Evolutionary conservation across 2,888 invertebrate species (phyloP).

Genomic region (Penaeus monodon): DNA sequence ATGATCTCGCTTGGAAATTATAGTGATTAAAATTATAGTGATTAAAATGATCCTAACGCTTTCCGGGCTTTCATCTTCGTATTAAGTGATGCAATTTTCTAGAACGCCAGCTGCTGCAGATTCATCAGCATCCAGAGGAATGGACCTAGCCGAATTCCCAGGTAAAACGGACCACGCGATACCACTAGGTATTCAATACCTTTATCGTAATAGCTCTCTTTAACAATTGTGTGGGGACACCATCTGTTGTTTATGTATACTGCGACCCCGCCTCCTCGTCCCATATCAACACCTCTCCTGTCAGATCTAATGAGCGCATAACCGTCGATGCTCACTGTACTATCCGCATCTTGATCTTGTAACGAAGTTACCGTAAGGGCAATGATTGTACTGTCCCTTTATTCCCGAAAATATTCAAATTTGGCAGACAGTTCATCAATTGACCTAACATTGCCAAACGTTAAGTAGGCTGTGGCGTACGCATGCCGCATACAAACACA

Average conservation of each 20-base stretch:
- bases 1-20: not conserved
- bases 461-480: too few relatives aligned
- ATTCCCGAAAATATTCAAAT: too few relatives aligned
- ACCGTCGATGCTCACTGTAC: too few relatives aligned
- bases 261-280: slow-evolving; percentile 7
- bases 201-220: not conserved
- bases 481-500: too few relatives aligned
- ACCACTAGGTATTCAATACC: too few relatives aligned
- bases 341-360: not conserved
- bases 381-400: too few relatives aligned
- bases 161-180: too few relatives aligned
- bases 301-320: not conserved
- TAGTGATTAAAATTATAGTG: slow-evolving; percentile 6
- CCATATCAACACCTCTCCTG: not conserved
- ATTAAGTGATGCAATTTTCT: not conserved
- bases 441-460: too few relatives aligned
- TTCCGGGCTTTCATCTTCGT: too few relatives aligned
- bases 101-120: not conserved
- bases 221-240: slow-evolving; percentile 2
- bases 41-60: not conserved
- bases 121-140: not conserved
- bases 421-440: too few relatives aligned
- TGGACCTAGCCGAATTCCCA: too few relatives aligned
- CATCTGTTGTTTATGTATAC: too few relatives aligned
- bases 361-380: not conserved